Percentiles rank a stretch among this genome's conserved stretches.
These are phyloP conservation scores for Oryzaephilus surinamensis DNA, from an alignment of 1,140 invertebrate species.

Conservation along the genomic window DNA sequence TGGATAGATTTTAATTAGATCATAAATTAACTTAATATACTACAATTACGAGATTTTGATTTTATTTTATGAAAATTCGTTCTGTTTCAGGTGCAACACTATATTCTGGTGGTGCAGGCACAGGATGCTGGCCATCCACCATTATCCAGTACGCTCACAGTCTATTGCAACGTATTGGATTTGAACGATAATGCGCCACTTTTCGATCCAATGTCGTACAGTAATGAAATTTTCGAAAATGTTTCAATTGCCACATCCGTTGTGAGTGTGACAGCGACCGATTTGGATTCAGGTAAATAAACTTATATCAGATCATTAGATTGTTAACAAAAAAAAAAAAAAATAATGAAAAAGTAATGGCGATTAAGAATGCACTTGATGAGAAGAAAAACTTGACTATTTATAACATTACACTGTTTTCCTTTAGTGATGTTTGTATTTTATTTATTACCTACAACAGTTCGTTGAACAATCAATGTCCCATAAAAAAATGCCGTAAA, in stretches of 20 bases:
- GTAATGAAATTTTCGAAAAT: constrained; percentile 79
- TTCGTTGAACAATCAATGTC: no score
- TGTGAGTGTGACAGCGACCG: constrained; percentile 75
- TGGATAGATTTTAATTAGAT: no score
- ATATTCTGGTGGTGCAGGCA: constrained; percentile 85
- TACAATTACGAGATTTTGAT: no score
- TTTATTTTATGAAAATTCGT: no score
- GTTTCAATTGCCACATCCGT: constrained; percentile 66
- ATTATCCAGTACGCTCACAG: constrained; percentile 81
- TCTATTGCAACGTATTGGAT: constrained; percentile 89
- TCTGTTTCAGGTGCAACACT: constrained; percentile 75
- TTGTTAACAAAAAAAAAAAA: background rate
- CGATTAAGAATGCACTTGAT: no score
- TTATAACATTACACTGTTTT: no score
- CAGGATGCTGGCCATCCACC: constrained; percentile 80
- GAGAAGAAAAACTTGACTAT: no score
- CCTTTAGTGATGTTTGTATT: no score
- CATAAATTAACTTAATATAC: no score
- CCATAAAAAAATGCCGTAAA: no score
- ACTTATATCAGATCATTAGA: constrained; percentile 1
- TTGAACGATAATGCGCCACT: constrained; percentile 90
- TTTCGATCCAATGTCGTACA: constrained; percentile 84
- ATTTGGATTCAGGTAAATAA: constrained; percentile 74
- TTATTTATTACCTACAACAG: no score
- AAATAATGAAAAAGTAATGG: constrained; percentile 9